Percentiles rank a stretch among this genome's conserved stretches.
These are phyloP conservation scores for Zygogramma bicolorata DNA, from an alignment of 2,888 invertebrate genomes.

Conservation along the genomic window DNA sequence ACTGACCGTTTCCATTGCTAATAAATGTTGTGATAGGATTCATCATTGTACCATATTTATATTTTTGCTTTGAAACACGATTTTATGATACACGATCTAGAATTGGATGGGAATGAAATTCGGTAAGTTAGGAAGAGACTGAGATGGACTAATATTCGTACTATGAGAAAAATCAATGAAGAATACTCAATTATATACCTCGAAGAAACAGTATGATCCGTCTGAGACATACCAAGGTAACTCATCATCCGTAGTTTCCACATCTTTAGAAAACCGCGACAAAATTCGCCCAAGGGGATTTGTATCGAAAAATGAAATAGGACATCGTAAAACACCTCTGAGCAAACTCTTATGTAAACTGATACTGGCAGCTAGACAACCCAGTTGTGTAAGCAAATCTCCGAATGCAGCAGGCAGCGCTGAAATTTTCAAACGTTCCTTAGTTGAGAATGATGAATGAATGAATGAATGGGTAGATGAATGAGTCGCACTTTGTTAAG, in stretches of 20 bases:
- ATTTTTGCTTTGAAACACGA: no score
- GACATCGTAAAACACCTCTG: conserved; percentile 74
- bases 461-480: neutral
- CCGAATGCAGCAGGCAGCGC: conserved; percentile 64
- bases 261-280: conserved; percentile 81
- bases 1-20: no score
- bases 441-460: neutral
- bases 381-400: conserved; percentile 70
- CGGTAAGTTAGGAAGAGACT: no score
- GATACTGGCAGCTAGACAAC: conserved; percentile 75
- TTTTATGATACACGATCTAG: no score
- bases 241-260: conserved; percentile 76
- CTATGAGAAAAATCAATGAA: no score
- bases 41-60: no score
- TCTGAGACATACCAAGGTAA: conserved; percentile 77
- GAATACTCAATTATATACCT: conserved; percentile 12
- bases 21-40: no score
- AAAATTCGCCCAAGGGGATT: conserved; percentile 83
- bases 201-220: conserved; percentile 74
- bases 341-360: conserved; percentile 73
- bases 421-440: conserved; percentile 53
- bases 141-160: no score
- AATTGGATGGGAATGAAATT: no score
- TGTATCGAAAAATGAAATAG: conserved; percentile 83
- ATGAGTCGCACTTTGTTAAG: no score